Percentiles rank a stretch among this genome's conserved stretches.
phyloP scores from a whole-genome alignment of 2,797 vertebrate genomes.

The Silurus aristotelis region DNA sequence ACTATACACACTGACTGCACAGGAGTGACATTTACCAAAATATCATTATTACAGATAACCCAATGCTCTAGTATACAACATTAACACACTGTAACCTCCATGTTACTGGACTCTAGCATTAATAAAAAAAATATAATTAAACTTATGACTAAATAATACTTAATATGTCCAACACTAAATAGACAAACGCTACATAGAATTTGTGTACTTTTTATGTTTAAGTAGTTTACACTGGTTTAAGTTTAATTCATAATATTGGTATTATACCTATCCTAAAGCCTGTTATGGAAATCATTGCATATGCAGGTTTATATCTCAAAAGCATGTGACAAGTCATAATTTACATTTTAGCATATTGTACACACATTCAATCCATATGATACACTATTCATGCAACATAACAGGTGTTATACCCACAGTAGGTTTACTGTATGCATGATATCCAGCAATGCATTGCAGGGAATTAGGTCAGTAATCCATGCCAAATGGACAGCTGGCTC shows the following conservation, averaged over 20 bases:
- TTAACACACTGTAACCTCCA: neutral
- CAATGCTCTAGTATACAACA: neutral
- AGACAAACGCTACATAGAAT: no score
- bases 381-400: neutral
- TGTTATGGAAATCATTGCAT: no score
- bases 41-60: neutral
- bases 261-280: no score
- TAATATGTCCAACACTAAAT: no score
- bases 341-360: neutral
- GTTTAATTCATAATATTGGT: no score
- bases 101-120: neutral
- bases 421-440: neutral
- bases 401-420: neutral
- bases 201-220: no score
- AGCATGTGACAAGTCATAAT: no score
- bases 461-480: slow-evolving; percentile 17
- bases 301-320: neutral
- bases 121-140: no score
- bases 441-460: neutral
- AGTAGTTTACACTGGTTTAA: no score
- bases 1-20: neutral
- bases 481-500: slow-evolving; percentile 25
- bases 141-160: no score
- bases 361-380: neutral
- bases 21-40: neutral